Evolutionary conservation across 2,888 invertebrate genomes (phyloP), one percentile per base, ranked within the genome.

Genomic region (Brachynemurus nebulosus): DNA sequence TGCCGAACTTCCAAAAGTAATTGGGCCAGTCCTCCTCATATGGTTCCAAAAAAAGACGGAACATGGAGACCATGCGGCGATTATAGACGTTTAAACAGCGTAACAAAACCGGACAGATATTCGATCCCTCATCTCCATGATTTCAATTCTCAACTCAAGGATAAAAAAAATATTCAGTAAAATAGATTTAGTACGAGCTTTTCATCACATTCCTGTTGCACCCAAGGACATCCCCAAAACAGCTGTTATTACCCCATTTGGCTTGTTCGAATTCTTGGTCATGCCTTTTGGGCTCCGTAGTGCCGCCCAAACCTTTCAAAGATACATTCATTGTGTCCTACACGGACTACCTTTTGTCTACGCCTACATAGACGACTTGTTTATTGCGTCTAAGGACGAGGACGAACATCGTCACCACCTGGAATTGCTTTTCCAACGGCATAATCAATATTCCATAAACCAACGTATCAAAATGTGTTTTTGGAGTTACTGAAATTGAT

Each of bases 1-100:
- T 45, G 51, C 8, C 49, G 54, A 4, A 56, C 54, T 3, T 59
- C 58, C 1, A 47, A 48, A 6, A 57, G 57, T 25, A 51, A 55
- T 11, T 63, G 60, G 59, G 50, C 61, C 7, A 47, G 50, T 7
- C 48, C 54, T 9, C 47, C 54, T 1, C 58, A 59, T 40, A 45
- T 60, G 48, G 46, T 54, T 44, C 51, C 50, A 12, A 58, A 60
- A 39, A 43, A 50, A 37, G 38, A 46, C 9, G 52, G 50, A 11
- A 41, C 39, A 12, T 59, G 57, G 58, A 39, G 59, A 48, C 57
- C 54, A 52, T 63, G 63, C 44, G 64, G 63, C 4, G 61, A 55
- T 49, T 67, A 63, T 45, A 47, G 64, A 1, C 14, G 19, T 0
- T 48, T 63, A 1, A 67, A 64, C 46, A 46, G 55, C 3, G 46